These are phyloP conservation scores for Heteromyza rotundicornis DNA, from an alignment of 2,888 invertebrate species.

Conservation along the genomic window DNA sequence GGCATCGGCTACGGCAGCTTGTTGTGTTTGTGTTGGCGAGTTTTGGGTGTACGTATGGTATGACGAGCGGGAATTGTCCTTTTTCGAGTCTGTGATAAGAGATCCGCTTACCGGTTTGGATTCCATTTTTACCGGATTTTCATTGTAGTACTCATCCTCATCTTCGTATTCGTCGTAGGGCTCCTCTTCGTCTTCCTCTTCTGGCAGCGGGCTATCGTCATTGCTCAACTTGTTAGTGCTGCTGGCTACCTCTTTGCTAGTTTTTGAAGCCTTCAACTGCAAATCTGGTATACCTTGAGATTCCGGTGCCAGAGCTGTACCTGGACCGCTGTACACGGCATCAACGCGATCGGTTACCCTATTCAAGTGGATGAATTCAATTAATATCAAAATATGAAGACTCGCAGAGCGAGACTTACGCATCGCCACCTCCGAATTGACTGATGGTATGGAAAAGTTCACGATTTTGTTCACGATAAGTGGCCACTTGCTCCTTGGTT, in stretches of 20 bases:
- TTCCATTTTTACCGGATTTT: constrained; percentile 57
- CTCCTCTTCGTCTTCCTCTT: constrained; percentile 68
- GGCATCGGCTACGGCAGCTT: constrained; percentile 45
- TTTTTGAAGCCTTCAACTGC: constrained; percentile 52
- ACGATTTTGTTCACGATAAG: constrained; percentile 72
- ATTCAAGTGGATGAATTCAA: no score
- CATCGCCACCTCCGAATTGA: constrained; percentile 57
- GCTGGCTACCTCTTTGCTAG: constrained; percentile 42
- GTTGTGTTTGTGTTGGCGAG: constrained; percentile 54
- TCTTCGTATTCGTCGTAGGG: constrained; percentile 64
- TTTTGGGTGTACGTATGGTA: constrained; percentile 47
- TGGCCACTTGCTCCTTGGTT: constrained; percentile 66
- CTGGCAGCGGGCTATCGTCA: constrained; percentile 55
- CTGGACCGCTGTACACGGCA: constrained; percentile 51
- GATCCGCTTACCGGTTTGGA: constrained; percentile 32
- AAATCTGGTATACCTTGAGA: constrained; percentile 47
- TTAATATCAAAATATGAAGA: not conserved
- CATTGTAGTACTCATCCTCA: constrained; percentile 68
- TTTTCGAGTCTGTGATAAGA: constrained; percentile 46
- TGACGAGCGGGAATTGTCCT: constrained; percentile 22
- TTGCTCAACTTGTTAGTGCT: constrained; percentile 38
- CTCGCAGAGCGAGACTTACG: no score
- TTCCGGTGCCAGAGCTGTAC: constrained; percentile 42
- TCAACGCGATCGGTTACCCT: constrained; percentile 59
- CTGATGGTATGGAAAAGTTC: constrained; percentile 73